Evolutionary conservation across 2,113 vertebrate genomes (phyloP).

Genomic region (Burhinus oedicnemus): DNA sequence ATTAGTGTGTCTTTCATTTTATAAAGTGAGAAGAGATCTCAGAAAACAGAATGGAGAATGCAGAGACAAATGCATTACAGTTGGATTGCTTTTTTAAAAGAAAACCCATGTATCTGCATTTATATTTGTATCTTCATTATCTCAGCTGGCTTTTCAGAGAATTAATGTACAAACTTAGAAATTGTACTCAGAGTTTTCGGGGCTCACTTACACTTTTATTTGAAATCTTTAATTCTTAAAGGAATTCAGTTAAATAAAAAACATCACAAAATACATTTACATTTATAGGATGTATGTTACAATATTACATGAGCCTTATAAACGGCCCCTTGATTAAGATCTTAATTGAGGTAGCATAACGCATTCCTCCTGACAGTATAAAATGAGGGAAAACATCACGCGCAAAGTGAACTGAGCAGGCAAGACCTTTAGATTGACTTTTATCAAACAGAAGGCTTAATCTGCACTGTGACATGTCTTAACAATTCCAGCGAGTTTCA

Average conservation of each 20-base stretch:
- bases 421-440: slow-evolving; percentile 31
- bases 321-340: not conserved
- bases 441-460: slow-evolving; percentile 19
- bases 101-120: not conserved
- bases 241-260: not conserved
- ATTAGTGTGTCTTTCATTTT: not conserved
- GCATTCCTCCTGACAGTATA: not conserved
- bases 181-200: not conserved
- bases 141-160: not conserved
- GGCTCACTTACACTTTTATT: not conserved
- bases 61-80: not conserved
- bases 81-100: not conserved
- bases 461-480: not conserved
- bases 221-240: not conserved
- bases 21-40: not conserved
- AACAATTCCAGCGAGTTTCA: not conserved
- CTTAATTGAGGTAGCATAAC: not conserved
- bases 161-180: not conserved
- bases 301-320: not conserved
- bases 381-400: not conserved
- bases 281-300: not conserved
- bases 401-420: not conserved
- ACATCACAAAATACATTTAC: not conserved
- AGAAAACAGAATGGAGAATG: not conserved
- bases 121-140: not conserved